Evolutionary conservation across 2,888 invertebrate genomes (phyloP), one percentile per base, ranked within the genome.

Genomic region (Yponomeuta sedellus): DNA sequence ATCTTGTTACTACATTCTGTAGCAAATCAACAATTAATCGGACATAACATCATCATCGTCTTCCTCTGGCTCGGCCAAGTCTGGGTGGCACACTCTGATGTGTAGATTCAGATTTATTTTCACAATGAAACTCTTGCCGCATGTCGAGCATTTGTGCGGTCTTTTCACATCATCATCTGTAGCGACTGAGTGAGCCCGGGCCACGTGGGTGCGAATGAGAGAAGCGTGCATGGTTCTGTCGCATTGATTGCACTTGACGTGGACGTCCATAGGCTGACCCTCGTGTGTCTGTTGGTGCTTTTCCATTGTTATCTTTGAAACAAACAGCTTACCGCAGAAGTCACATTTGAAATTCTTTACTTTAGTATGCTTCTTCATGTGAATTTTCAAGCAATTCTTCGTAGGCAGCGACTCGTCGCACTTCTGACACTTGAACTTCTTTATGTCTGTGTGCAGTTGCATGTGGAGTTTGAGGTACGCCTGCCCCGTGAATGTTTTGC

Each of bases 321-420:
- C 91, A 75, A 91, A 91, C 34, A 84, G 73, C 76, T 91, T 91
- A 59, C 82, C 82, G 69, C 91, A 91, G 63, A 80, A 85, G 67
- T 91, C 91, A 61, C 91, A 91, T 71, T 90, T 90, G 68, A 90
- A 90, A 71, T 91, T 91, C 80, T 91, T 91, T 0, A 90, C 88
- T 73, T 91, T 91, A 0, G 90, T 86, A 69, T 91, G 91, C 68
- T 91, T 91, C 66, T 91, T 91, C 91, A 91, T 90, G 72, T 91
- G 91, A 3, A 83, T 79, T 77, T 91, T 91, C 34, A 91, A 73
- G 70, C 91, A 91, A 70, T 89, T 91, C 71, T 91, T 91, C 0
- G 91, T 91, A 0, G 89, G 91, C 56, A 91, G 82, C 88, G 89
- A 88, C 66, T 91, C 89, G 56, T 91, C 91, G 20, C 91, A 91